Evolutionary conservation across 1,140 invertebrate genomes (phyloP).

Genomic region (Bombus waltoni): DNA sequence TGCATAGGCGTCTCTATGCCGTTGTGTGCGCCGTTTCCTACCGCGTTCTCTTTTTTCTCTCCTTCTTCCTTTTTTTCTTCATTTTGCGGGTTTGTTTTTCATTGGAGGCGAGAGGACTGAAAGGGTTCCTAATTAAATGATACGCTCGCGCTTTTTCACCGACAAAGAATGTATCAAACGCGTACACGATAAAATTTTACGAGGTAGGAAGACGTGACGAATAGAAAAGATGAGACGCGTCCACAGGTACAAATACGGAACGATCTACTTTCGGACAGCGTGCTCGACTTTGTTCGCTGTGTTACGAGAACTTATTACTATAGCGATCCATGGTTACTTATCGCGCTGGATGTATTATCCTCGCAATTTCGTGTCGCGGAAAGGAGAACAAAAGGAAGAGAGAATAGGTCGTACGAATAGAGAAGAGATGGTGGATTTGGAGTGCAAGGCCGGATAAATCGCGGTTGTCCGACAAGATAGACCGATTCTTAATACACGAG

Average conservation of each 20-base stretch:
- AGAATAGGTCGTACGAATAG: not conserved
- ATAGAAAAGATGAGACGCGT: constrained; percentile 12
- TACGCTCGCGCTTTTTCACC: not conserved
- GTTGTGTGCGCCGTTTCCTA: not conserved
- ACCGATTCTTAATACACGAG: constrained; percentile 38
- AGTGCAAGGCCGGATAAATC: constrained; percentile 49
- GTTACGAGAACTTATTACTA: constrained; percentile 53
- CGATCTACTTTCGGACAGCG: constrained; percentile 5
- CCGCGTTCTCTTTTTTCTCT: not conserved
- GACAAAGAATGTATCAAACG: constrained; percentile 24
- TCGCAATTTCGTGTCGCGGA: constrained; percentile 3
- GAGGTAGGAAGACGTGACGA: constrained; percentile 1
- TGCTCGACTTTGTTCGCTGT: not conserved
- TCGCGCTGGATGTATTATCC: constrained; percentile 49
- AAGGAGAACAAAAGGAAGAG: not conserved
- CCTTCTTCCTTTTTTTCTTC: not conserved
- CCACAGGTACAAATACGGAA: constrained; percentile 20
- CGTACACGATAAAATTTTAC: constrained; percentile 12
- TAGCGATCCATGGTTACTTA: constrained; percentile 45
- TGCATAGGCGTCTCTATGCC: constrained; percentile 48
- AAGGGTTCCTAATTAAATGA: constrained; percentile 48
- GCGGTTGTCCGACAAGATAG: constrained; percentile 21
- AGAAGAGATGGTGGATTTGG: constrained; percentile 30
- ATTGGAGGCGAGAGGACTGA: constrained; percentile 4
- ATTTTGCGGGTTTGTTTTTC: constrained; percentile 8